Conservation (phyloP, 37 sponge, comb jelly and placozoan species). For the Axinella damicornis region DNA sequence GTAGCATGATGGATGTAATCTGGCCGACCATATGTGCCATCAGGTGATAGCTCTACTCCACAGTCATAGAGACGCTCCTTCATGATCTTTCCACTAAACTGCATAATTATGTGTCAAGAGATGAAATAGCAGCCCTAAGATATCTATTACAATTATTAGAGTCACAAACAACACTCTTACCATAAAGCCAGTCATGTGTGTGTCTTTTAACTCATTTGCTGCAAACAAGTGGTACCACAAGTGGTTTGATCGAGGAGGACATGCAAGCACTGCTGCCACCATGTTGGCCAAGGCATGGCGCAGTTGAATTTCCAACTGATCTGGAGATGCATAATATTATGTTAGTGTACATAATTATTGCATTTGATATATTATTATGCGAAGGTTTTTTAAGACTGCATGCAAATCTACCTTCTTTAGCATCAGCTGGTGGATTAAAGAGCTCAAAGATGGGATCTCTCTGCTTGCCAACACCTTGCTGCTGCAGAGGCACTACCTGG, state of each 20-base stretch:
- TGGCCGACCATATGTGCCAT: conserved; percentile 65
- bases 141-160: too few relatives aligned
- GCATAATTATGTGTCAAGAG: background rate
- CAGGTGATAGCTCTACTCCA: conserved; percentile 67
- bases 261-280: conserved; percentile 61
- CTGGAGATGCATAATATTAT: conserved; percentile 22
- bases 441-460: too few relatives aligned
- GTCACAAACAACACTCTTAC: too few relatives aligned
- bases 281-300: conserved; percentile 63
- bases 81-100: conserved; percentile 25
- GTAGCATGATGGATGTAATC: conserved; percentile 72
- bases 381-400: too few relatives aligned
- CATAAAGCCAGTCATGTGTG: conserved; percentile 74
- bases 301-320: conserved; percentile 53
- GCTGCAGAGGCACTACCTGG: too few relatives aligned
- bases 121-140: too few relatives aligned
- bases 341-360: too few relatives aligned
- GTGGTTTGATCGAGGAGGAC: conserved; percentile 58
- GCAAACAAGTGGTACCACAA: conserved; percentile 69
- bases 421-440: too few relatives aligned
- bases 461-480: too few relatives aligned
- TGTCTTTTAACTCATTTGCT: conserved; percentile 40
- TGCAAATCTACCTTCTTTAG: too few relatives aligned
- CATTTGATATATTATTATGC: too few relatives aligned
- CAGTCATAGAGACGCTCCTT: conserved; percentile 55